Percentiles rank a stretch among this genome's conserved stretches.
Evolutionary conservation across 2,888 invertebrate species (phyloP).

Genomic region (Sinodicranocentrus sp.): DNA sequence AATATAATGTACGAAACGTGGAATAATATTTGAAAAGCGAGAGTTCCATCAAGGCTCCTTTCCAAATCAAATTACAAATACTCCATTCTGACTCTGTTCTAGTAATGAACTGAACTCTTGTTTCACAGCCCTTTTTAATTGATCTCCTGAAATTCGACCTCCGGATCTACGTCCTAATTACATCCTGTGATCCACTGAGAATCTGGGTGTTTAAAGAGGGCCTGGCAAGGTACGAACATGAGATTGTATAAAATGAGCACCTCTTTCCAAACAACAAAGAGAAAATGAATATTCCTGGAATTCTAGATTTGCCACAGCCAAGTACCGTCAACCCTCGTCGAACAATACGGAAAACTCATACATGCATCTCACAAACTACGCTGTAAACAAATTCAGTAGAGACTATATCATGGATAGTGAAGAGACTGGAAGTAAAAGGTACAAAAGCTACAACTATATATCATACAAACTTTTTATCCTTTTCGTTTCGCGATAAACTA

Average conservation of each 20-base stretch:
- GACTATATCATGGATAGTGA: slow-evolving; percentile 88
- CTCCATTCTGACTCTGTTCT: not conserved
- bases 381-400: slow-evolving; percentile 93
- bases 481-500: too few relatives aligned
- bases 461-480: too few relatives aligned
- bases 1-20: too few relatives aligned
- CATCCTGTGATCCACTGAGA: slow-evolving; percentile 93
- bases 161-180: slow-evolving; percentile 91
- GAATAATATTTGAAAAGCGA: too few relatives aligned
- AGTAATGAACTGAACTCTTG: not conserved
- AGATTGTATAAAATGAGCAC: not conserved
- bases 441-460: too few relatives aligned
- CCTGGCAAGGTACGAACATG: slow-evolving; percentile 83
- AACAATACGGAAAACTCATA: slow-evolving; percentile 92
- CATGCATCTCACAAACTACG: slow-evolving; percentile 97
- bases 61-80: too few relatives aligned
- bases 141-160: slow-evolving; percentile 97
- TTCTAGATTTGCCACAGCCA: slow-evolving; percentile 89
- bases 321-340: slow-evolving; percentile 90
- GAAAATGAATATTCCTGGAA: slow-evolving; percentile 11
- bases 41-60: too few relatives aligned
- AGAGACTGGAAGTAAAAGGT: slow-evolving; percentile 93
- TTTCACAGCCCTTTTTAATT: slow-evolving; percentile 87
- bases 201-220: slow-evolving; percentile 96
- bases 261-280: not conserved